Evolutionary conservation across 2,888 invertebrate species (phyloP), one percentile per base, ranked within the genome.

Genomic region (Alviniconcha strummeri): DNA sequence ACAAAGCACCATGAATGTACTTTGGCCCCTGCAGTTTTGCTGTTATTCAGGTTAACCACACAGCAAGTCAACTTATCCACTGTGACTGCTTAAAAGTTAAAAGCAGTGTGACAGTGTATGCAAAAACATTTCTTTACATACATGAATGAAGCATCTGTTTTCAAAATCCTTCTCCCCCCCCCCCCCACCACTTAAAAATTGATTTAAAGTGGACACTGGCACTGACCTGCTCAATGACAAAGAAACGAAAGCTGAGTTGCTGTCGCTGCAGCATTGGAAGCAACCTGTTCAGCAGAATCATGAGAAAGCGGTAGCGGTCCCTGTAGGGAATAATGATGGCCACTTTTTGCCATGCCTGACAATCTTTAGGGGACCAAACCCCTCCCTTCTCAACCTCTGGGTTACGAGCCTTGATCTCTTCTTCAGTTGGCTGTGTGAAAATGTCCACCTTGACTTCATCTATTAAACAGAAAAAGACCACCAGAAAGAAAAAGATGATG

Each of bases 241-340:
- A 91, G 76, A 93, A 90, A 78, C 87, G 87, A 82, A 92, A 93
- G 56, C 89, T 84, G 5, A 90, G 85, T 81, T 88, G 86, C 86
- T 93, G 92, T 67, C 84, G 87, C 77, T 86, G 84, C 72, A 93
- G 86, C 90, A 93, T 90, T 11, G 90, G 90, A 79, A 92, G 92
- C 13, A 93, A 86, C n/a, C 92, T 84, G 60, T 88, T 88, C 55
- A 91, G 88, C 69, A 91, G 83, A 57, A 89, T 85, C 81, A 87
- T 86, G 8, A 93, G 88, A 81, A 92, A 92, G 57, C 88, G 87
- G 74, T 85, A 84, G 55, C 92, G 85, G 85, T 92, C 88, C 56
- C 92, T 80, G 84, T 91, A 92, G 0, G 91, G 92, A 55, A 92
- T 87, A 69, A 92, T 89, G 69, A 92, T 90, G 60, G 92, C 92